Base-by-base conservation (phyloP, 2,113 vertebrate genomes). In the Entosphenus tridentatus region DNA sequence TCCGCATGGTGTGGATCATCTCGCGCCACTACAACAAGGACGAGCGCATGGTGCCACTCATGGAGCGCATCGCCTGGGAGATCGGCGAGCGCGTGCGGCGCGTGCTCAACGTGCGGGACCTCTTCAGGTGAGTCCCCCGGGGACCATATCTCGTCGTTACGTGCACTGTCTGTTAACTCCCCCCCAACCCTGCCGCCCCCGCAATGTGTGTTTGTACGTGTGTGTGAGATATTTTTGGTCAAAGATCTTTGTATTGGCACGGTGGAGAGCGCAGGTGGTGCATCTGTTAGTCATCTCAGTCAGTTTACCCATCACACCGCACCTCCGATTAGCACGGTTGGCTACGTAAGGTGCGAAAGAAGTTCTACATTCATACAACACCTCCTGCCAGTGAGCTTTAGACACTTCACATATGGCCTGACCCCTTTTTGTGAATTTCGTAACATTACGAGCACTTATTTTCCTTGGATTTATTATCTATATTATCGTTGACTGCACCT, bases 21-120 rank as follows among this genome's bases (percentile, higher is more conserved):
- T 98, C 93, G 1, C 74, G 78, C 6, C 80, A 87, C 77, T 96
- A 89, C 73, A 92, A 85, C 77, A 86, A 76, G 54, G 86, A 89
- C 0, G 84, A 89, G 21, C 69, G 80, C 13, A 87, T 98, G 89
- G 76, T 83, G 3, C 81, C 84, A 0, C 78, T 98, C 54, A 80
- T 96, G 92, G 87, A 96, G 17, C 76, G 83, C 0, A 82, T 96
- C 2, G 87, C 88, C 3, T 92, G 90, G 93, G 84, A 89, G 73
- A 81, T 98, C 21, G 80, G 84, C 0, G 74, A 81, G 5, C 74
- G 85, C 1, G 89, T 85, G 57, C 75, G 76, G 74, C 74, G 70
- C 9, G 81, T 76, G 9, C 74, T 96, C 69, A 79, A 85, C 72
- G 76, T 89, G 65, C 77, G 69, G 8, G 78, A 73, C 0, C 70